Base-by-base conservation (phyloP, 2,888 invertebrate genomes). In the Achlya flavicornis region DNA sequence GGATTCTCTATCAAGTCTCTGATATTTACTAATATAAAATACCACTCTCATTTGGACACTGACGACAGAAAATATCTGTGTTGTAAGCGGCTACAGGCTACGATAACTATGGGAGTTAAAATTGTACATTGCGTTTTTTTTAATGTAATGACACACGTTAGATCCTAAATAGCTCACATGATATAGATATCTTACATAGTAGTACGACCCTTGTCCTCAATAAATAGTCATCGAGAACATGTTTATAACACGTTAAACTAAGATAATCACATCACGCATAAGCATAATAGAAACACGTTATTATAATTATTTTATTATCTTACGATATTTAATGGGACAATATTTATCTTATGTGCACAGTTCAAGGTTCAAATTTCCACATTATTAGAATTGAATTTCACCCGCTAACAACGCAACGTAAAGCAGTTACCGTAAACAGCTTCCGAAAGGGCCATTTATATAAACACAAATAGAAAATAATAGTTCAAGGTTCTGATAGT, bases 401-500 rank as follows among this genome's bases (percentile, higher is more conserved):
- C 10, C n/a, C 46, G 46, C n/a, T n/a, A 3, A 43, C 3, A 10
- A 38, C 38, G 1, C 7, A 38, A 7, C 1, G 38, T 1, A 7
- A 38, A 4, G 38, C 6, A 8, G 10, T 38, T 7, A 10, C 7
- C 0, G 12, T 12, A 41, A 3, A 12, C 41, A 3, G 41, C 12
- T 12, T 12, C 41, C 41, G 12, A 41, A 41, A 71, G 67, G 67
- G 66, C 64, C 65, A 62, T 64, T 63, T 66, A 64, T 63, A 43
- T 61, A 65, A 64, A 67, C 63, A 63, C 64, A 72, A 67, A 72
- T 67, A 73, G 61, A 70, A 66, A 69, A 57, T 65, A 73, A 66
- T 75, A 69, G 81, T 84, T 87, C 89, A 92, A 91, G 91, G 91
- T 75, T 78, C 68, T 63, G 66, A 74, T 67, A 74, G 71, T 70